Evolutionary conservation across 2,888 invertebrate species (phyloP), one percentile per base, ranked within the genome.

Genomic region (Bombyx huttoni): DNA sequence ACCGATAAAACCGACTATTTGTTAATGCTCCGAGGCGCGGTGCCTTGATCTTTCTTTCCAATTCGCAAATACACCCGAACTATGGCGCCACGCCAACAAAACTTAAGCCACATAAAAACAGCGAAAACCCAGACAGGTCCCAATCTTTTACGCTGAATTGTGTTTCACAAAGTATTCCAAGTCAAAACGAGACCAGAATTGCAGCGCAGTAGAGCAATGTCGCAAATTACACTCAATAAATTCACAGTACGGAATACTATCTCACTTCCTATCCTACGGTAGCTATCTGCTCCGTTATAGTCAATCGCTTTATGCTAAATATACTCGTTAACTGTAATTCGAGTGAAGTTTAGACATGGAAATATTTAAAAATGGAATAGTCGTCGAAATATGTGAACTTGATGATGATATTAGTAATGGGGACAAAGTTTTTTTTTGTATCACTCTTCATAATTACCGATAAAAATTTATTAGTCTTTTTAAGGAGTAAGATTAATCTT

Each of bases 201-300:
- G 53, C 52, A 54, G 50, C 40, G 45, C 49, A 34, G 52, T 51
- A 49, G 49, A 56, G 52, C 54, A 57, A 24, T 58, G 56, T 60
- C 58, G 52, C 58, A 60, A 61, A 63, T 63, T 58, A 58, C 54
- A 56, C 52, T 52, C 56, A 57, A 63, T 61, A 59, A 60, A 61
- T 61, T 57, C 54, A 51, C 48, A 52, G 51, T 48, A 48, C 52
- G 52, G 49, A 56, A 52, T 55, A 56, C 54, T 53, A 55, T 54
- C 53, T 54, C 54, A 51, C 46, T 56, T 54, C 55, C 49, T 49
- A 52, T 53, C 53, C 51, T 49, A 52, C 52, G 40, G 24, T 46
- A 50, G 51, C 48, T 53, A 51, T 52, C 53, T 53, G 51, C 35
- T 50, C 34, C 51, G 50, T 40, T 51, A 46, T 51, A 33, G 48